phyloP scores from a whole-genome alignment of 2,888 invertebrate species.

The Gastracanthus pulcherrimus region DNA sequence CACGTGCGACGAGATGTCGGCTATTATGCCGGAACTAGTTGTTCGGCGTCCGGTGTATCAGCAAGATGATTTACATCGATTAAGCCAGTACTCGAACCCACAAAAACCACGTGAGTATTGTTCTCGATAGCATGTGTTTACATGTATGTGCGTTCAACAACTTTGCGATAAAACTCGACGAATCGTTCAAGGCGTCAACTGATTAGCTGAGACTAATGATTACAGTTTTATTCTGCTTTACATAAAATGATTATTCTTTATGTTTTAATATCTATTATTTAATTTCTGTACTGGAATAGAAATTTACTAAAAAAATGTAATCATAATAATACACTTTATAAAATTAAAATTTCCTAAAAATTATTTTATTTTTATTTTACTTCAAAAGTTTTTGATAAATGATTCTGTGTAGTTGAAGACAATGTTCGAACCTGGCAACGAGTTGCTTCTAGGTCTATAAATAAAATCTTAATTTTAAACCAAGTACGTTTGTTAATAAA shows the following conservation, averaged over 20 bases:
- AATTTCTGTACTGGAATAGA: too few species aligned
- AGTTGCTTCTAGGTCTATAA: background rate
- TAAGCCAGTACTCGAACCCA: conserved; percentile 82
- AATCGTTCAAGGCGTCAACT: background rate
- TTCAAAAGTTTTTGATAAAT: too few species aligned
- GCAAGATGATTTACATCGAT: conserved; percentile 83
- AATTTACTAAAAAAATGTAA: too few species aligned
- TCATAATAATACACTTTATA: too few species aligned
- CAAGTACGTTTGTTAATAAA: background rate
- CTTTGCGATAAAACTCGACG: background rate
- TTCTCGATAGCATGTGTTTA: conserved; percentile 8
- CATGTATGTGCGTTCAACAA: background rate
- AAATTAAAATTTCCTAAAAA: too few species aligned
- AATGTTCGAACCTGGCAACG: background rate
- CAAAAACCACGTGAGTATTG: conserved; percentile 75
- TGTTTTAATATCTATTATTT: too few species aligned
- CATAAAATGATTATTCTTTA: too few species aligned
- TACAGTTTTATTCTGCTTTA: background rate
- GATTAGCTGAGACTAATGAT: background rate
- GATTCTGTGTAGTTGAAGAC: background rate
- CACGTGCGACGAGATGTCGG: conserved; percentile 68
- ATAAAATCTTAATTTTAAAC: conserved; percentile 7
- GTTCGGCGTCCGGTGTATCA: conserved; percentile 84
- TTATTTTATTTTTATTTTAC: too few species aligned
- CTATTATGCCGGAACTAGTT: conserved; percentile 71